These are phyloP conservation scores for Calosoma granatense DNA, from an alignment of 1,140 invertebrate species.

Conservation along the genomic window DNA sequence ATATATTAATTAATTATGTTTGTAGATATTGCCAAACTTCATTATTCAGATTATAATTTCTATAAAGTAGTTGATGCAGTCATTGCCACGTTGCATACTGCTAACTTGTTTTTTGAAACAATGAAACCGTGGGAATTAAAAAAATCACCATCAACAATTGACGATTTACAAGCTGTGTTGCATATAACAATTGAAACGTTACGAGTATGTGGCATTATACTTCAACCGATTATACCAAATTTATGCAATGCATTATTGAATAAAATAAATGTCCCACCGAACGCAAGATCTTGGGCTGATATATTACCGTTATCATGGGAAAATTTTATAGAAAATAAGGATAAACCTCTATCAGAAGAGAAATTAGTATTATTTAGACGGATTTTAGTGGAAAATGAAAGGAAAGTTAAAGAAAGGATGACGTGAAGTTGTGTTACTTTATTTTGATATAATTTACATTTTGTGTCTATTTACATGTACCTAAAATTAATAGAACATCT, in stretches of 20 bases:
- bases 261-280: conserved; percentile 46
- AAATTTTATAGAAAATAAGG: conserved; percentile 11
- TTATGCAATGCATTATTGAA: conserved; percentile 53
- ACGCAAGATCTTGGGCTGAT: conserved; percentile 43
- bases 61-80: conserved; percentile 73
- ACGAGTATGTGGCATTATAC: conserved; percentile 62
- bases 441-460: neutral
- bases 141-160: conserved; percentile 35
- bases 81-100: conserved; percentile 58
- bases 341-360: conserved; percentile 20
- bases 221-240: conserved; percentile 77
- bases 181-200: conserved; percentile 76
- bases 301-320: conserved; percentile 34
- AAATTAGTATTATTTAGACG: conserved; percentile 31
- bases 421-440: neutral
- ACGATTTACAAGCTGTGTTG: conserved; percentile 60
- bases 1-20: conserved; percentile 12
- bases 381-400: conserved; percentile 20
- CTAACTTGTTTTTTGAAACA: conserved; percentile 79
- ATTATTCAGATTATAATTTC: conserved; percentile 72
- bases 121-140: conserved; percentile 80
- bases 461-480: neutral
- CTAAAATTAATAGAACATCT: neutral
- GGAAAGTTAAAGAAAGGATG: neutral
- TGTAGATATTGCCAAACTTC: conserved; percentile 45